Evolutionary conservation across 2,888 invertebrate genomes (phyloP).

Genomic region (Proisotoma minuta): DNA sequence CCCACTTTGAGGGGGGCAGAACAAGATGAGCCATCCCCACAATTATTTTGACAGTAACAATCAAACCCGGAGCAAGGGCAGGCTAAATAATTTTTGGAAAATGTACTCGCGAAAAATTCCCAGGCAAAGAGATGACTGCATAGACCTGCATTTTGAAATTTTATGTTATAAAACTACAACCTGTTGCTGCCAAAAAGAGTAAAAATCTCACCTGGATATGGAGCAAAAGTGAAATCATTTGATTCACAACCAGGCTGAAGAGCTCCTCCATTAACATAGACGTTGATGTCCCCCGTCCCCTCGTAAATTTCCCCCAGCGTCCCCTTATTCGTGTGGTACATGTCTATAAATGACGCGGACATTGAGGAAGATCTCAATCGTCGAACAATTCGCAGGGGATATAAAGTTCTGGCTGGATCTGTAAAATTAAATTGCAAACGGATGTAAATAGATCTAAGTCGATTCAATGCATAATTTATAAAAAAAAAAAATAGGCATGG

Average conservation of each 20-base stretch:
- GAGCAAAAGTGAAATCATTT: neutral
- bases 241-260: neutral
- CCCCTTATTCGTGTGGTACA: neutral
- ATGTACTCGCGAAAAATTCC: neutral
- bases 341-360: neutral
- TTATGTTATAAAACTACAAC: too few species aligned
- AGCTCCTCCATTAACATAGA: neutral
- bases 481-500: too few species aligned
- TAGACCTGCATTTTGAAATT: too few species aligned
- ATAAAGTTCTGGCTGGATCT: neutral
- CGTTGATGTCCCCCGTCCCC: neutral
- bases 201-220: too few species aligned
- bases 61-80: neutral
- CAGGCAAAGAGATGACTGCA: slow-evolving; percentile 1
- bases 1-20: neutral
- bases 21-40: neutral
- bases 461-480: too few species aligned
- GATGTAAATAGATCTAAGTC: too few species aligned
- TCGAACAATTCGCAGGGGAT: neutral
- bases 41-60: neutral
- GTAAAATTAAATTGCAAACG: too few species aligned
- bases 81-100: neutral
- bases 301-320: neutral
- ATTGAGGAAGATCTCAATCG: neutral
- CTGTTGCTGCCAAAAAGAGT: too few species aligned